Percentiles rank a stretch among this genome's conserved stretches.
Evolutionary conservation across 2,888 invertebrate species (phyloP).

Genomic region (Salticus scenicus): DNA sequence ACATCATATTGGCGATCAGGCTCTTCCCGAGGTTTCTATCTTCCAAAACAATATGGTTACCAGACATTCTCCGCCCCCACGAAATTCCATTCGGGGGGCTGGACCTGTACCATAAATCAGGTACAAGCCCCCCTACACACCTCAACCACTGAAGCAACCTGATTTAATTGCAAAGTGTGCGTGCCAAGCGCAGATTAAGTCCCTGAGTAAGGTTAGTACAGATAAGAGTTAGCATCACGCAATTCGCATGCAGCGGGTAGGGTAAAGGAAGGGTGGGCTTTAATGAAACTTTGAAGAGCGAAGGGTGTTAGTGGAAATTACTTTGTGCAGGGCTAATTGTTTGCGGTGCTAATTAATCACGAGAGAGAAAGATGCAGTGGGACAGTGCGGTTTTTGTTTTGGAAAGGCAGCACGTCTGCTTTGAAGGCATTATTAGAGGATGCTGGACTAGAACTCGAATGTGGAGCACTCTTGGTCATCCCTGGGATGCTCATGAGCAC

Average conservation of each 20-base stretch:
- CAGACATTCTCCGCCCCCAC: constrained; percentile 46
- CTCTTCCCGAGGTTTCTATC: not conserved
- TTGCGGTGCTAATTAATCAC: constrained; percentile 67
- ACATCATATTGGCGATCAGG: not conserved
- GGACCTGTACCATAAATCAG: constrained; percentile 60
- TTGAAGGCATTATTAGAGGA: not conserved
- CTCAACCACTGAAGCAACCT: constrained; percentile 32
- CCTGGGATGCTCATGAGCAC: too few species aligned
- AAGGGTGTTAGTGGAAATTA: constrained; percentile 65
- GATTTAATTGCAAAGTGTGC: constrained; percentile 65
- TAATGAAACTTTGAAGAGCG: constrained; percentile 58
- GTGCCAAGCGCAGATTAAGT: constrained; percentile 51
- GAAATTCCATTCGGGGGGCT: constrained; percentile 54
- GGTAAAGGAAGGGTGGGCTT: constrained; percentile 21
- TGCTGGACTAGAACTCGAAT: too few species aligned
- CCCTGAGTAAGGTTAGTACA: constrained; percentile 55
- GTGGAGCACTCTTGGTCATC: too few species aligned
- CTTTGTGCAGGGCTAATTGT: constrained; percentile 66
- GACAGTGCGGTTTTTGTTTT: not conserved
- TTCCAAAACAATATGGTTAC: not conserved
- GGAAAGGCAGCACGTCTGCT: not conserved
- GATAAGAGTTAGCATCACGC: constrained; percentile 63
- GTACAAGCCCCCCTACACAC: constrained; percentile 12
- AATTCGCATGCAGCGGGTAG: constrained; percentile 29
- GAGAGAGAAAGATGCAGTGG: not conserved